Conservation (phyloP, 2,888 invertebrate genomes). For the Microctonus brassicae region DNA sequence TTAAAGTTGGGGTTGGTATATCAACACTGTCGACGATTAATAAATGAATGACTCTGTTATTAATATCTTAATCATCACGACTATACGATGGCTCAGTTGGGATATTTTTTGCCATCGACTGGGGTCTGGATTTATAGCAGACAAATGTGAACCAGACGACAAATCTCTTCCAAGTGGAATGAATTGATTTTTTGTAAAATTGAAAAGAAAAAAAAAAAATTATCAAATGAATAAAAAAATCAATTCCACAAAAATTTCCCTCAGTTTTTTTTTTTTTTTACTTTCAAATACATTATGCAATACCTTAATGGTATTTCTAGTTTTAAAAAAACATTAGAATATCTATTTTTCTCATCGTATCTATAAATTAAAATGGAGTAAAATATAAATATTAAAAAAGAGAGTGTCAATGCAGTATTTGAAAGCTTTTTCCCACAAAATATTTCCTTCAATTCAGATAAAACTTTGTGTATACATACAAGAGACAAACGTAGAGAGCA, state of each 20-base stretch:
- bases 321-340: neutral
- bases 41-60: constrained; percentile 45
- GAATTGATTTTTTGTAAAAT: neutral
- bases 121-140: constrained; percentile 42
- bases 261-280: neutral
- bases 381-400: neutral
- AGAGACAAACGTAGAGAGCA: constrained; percentile 2
- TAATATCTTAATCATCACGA: constrained; percentile 52
- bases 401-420: neutral
- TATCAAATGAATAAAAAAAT: neutral
- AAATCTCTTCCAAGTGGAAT: constrained; percentile 1
- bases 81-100: constrained; percentile 19
- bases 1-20: constrained; percentile 19
- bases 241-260: neutral
- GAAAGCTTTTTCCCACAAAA: constrained; percentile 20
- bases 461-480: neutral
- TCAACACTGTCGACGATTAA: constrained; percentile 39
- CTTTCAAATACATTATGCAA: no score
- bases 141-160: constrained; percentile 1
- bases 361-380: neutral
- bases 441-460: constrained; percentile 7
- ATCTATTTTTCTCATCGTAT: neutral
- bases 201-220: neutral
- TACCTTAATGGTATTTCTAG: neutral
- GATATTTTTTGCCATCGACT: constrained; percentile 40